Evolutionary conservation across 2,797 vertebrate species (phyloP).

Genomic region (Leucoraja ocellata): DNA sequence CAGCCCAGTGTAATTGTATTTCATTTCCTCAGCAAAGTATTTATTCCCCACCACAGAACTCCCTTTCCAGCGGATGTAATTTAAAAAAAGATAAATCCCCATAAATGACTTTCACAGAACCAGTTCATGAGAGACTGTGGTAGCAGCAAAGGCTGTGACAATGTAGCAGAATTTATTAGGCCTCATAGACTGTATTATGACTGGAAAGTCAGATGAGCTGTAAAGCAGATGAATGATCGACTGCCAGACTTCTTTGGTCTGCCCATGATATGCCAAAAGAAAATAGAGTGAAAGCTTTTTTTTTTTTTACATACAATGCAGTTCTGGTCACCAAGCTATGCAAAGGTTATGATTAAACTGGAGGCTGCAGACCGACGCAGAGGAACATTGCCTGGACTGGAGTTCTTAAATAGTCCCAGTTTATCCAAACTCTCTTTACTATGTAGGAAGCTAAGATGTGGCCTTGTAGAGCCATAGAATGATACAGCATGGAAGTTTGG

Average conservation of each 20-base stretch:
- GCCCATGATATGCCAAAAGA: neutral
- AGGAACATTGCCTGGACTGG: too few relatives aligned
- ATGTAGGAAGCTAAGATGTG: too few relatives aligned
- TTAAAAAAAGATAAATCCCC: neutral
- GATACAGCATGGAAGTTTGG: too few relatives aligned
- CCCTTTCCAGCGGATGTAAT: neutral
- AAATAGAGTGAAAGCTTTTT: neutral
- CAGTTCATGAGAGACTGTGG: neutral
- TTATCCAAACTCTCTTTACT: too few relatives aligned
- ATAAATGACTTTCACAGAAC: neutral
- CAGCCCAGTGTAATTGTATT: neutral
- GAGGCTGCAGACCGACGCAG: too few relatives aligned
- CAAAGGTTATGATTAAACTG: too few relatives aligned
- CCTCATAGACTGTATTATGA: neutral
- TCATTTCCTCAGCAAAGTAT: neutral
- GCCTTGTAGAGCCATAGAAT: too few relatives aligned
- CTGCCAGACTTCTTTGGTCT: neutral
- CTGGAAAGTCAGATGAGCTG: neutral
- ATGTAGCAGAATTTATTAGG: neutral
- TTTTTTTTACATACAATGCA: neutral
- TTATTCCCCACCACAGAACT: neutral
- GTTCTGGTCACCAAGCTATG: too few relatives aligned
- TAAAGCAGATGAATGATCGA: neutral
- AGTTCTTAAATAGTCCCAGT: too few relatives aligned
- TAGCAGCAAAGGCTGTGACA: neutral